phyloP scores from a whole-genome alignment of 2,797 vertebrate genomes.

The Scolopax bukidnonensis region DNA sequence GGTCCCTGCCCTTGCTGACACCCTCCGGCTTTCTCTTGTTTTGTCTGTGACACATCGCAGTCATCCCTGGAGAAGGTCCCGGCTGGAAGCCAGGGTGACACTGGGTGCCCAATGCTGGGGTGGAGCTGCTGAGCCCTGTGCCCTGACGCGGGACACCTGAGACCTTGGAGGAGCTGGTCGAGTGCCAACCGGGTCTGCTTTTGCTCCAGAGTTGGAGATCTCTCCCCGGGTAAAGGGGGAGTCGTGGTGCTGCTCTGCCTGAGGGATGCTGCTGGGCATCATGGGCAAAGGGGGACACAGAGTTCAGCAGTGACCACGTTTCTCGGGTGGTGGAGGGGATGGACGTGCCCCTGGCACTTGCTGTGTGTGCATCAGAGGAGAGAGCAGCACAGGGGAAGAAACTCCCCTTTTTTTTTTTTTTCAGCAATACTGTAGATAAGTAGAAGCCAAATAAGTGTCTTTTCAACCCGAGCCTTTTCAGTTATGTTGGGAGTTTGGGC shows the following conservation, averaged over 20 bases:
- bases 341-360: fast-evolving
- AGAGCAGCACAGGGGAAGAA: neutral
- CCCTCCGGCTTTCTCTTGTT: neutral
- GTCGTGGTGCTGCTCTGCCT: neutral
- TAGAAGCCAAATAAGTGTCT: neutral
- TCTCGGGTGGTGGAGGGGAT: fast-evolving
- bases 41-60: neutral
- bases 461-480: neutral
- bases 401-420: neutral
- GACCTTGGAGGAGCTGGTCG: neutral
- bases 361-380: neutral
- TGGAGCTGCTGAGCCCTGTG: neutral
- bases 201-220: neutral
- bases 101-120: fast-evolving
- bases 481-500: neutral
- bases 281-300: fast-evolving
- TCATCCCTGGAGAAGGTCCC: neutral
- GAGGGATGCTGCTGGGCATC: neutral
- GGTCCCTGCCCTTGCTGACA: neutral
- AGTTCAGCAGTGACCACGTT: neutral
- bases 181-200: neutral
- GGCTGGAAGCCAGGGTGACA: neutral
- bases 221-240: neutral
- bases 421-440: neutral
- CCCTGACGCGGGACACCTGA: neutral